Evolutionary conservation across 2,113 vertebrate species (phyloP).

Genomic region (Phylloscopus trochiloides): DNA sequence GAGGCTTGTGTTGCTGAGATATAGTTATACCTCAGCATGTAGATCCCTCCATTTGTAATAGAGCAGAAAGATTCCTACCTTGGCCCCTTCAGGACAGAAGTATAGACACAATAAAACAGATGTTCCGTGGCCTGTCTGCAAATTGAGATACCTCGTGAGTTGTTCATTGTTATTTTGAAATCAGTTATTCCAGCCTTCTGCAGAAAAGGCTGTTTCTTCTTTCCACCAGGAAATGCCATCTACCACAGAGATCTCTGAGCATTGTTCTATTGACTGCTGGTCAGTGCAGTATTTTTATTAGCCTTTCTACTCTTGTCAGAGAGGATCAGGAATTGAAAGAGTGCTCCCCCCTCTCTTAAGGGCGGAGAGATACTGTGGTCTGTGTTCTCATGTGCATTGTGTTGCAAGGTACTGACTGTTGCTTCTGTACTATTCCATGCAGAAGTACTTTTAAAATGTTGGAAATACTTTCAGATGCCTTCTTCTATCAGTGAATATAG

Average conservation of each 20-base stretch:
- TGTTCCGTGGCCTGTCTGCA: background rate
- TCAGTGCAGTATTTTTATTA: background rate
- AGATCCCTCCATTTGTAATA: background rate
- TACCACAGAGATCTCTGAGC: background rate
- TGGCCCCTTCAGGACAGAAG: background rate
- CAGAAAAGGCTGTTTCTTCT: background rate
- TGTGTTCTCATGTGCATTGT: background rate
- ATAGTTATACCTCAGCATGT: background rate
- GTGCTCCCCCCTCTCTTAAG: background rate
- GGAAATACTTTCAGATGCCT: background rate
- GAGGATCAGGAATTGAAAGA: background rate
- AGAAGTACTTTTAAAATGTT: background rate
- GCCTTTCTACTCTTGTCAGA: background rate
- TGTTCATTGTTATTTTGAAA: background rate
- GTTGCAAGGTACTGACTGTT: background rate
- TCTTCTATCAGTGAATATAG: background rate
- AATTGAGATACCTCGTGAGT: background rate
- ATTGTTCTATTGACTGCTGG: background rate
- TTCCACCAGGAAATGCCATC: background rate
- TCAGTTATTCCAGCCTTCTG: background rate
- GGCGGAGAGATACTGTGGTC: background rate
- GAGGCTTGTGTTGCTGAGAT: background rate
- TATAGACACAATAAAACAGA: background rate
- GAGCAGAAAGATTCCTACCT: background rate
- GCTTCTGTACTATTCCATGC: background rate